Evolutionary conservation across 30 jellyfish, hydroid and myxozoan genomes (phyloP).

Genomic region (Cassiopea andromeda): DNA sequence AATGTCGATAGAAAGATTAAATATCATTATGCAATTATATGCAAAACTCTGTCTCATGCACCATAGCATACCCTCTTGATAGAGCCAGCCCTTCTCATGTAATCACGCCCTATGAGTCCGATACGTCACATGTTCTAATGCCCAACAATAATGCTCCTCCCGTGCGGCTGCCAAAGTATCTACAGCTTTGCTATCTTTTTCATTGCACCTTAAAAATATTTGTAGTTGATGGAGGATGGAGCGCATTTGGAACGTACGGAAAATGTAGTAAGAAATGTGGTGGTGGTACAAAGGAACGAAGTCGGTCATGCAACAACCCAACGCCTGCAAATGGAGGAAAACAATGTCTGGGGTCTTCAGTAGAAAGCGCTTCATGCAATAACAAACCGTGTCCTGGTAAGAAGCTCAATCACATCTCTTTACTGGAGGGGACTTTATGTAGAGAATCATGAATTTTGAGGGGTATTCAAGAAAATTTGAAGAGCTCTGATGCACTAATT

Average conservation of each 20-base stretch:
- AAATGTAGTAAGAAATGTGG: slow-evolving; percentile 20
- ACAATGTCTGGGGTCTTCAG: slow-evolving; percentile 26
- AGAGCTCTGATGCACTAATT: too few relatives aligned
- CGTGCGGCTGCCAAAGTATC: too few relatives aligned
- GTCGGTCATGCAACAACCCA: slow-evolving; percentile 31
- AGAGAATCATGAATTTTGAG: neutral
- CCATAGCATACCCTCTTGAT: too few relatives aligned
- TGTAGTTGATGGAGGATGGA: slow-evolving; percentile 47
- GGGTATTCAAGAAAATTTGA: too few relatives aligned
- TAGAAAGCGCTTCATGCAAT: slow-evolving; percentile 16
- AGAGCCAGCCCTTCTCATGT: too few relatives aligned
- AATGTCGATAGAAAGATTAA: too few relatives aligned
- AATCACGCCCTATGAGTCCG: too few relatives aligned
- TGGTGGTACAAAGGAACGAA: slow-evolving; percentile 20
- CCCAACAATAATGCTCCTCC: too few relatives aligned
- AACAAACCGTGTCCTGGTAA: slow-evolving; percentile 25
- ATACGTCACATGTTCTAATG: too few relatives aligned
- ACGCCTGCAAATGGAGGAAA: slow-evolving; percentile 37
- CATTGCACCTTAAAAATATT: neutral
- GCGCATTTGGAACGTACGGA: slow-evolving; percentile 26
- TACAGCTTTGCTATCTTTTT: too few relatives aligned
- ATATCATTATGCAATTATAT: too few relatives aligned
- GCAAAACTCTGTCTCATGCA: too few relatives aligned
- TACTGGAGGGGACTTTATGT: neutral
- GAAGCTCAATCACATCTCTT: neutral